Base-by-base conservation (phyloP, 2,113 vertebrate genomes). In the Agapornis roseicollis region DNA sequence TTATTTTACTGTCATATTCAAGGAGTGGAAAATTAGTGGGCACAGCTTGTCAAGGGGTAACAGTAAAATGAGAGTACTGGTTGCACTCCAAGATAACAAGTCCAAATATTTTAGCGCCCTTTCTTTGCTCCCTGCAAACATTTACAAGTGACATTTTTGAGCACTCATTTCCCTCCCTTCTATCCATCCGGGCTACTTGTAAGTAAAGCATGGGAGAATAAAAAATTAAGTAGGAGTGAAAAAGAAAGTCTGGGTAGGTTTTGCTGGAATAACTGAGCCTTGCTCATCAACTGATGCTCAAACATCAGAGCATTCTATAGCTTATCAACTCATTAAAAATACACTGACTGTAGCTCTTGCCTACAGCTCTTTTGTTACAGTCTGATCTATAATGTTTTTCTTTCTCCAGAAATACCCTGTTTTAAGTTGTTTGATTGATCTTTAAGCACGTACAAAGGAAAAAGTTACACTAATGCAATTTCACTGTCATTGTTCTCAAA, bases 401-500 rank as follows among this genome's bases (percentile, higher is more conserved):
- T 6, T 69, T 81, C 42, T 85, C 33, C 47, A 76, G 42, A 81
- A 87, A 49, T 11, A 61, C 22, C 27, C 25, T 60, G 28, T 29
- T 29, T 85, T 85, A 82, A 93, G 11, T 27, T 86, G n/a, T 83
- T 58, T 37, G 22, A 58, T 46, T 78, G 66, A 91, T 82, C 70
- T 88, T 63, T 69, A 60, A 65, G 61, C 20, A 46, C 0, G 1
- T 12, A 78, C 8, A 61, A 68, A 39, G 55, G 69, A 73, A 55
- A 90, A 74, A 72, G 9, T 15, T 37, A 89, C 74, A 85, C 71
- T 80, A 95, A 96, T 84, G 66, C 77, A 94, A 96, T 97, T 80
- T 88, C 94, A 91, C 44, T 61, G 33, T 50, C 89, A 52, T 71
- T 96, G 86, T 93, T 96, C 95, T 53, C 69, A 73, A 61, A 94